Conservation (phyloP, 2,888 invertebrate species). For the Drosophila meridionalis region DNA sequence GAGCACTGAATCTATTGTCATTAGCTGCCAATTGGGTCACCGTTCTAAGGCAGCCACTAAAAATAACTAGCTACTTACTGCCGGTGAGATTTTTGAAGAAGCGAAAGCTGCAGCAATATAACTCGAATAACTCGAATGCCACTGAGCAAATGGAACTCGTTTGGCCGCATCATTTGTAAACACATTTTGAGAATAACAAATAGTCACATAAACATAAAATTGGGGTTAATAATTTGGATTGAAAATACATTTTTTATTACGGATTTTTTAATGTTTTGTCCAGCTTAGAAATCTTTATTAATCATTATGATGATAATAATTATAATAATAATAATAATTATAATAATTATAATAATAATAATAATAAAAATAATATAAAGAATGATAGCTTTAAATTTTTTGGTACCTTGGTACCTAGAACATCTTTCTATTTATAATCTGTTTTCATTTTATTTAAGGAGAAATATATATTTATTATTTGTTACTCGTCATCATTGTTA, state of each 20-base stretch:
- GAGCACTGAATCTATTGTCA: constrained; percentile 51
- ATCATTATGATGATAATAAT: too few relatives aligned
- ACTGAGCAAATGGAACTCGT: constrained; percentile 39
- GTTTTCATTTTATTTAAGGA: too few relatives aligned
- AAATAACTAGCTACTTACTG: constrained; percentile 27
- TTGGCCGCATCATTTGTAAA: constrained; percentile 16
- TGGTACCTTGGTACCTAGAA: too few relatives aligned
- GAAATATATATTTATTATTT: too few relatives aligned
- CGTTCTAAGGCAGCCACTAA: constrained; percentile 46
- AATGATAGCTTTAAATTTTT: too few relatives aligned
- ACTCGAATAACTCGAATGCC: constrained; percentile 12
- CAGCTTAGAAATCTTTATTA: background rate
- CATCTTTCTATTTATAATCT: too few relatives aligned
- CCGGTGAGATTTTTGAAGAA: constrained; percentile 34
- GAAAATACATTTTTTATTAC: background rate
- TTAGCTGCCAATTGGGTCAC: constrained; percentile 59
- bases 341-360: too few relatives aligned
- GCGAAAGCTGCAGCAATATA: constrained; percentile 44
- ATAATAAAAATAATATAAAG: too few relatives aligned
- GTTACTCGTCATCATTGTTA: too few relatives aligned
- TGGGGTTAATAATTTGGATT: constrained; percentile 1
- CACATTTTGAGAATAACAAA: background rate
- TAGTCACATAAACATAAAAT: background rate
- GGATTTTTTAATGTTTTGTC: background rate
- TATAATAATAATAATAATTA: too few relatives aligned